Evolutionary conservation across 2,888 invertebrate genomes (phyloP).

Genomic region (Opisthograptis luteolata): DNA sequence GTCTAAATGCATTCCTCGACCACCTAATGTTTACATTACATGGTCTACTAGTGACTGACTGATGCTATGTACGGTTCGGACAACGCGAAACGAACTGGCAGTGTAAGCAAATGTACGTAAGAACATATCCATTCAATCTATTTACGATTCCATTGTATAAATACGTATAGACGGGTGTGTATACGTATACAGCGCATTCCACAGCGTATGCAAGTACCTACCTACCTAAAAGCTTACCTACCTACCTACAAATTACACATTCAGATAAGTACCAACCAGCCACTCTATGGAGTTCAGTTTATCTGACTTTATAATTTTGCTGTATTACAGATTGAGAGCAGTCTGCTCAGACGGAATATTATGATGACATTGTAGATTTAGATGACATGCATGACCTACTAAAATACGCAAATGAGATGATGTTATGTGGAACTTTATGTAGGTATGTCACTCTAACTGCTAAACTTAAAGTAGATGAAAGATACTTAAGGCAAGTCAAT

Average conservation of each 20-base stretch:
- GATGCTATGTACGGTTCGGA: conserved; percentile 63
- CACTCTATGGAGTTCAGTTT: conserved; percentile 40
- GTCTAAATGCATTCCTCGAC: conserved; percentile 80
- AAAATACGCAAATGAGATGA: conserved; percentile 32
- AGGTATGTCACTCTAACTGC: neutral
- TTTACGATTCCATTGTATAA: conserved; percentile 79
- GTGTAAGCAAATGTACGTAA: conserved; percentile 67
- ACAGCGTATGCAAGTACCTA: conserved; percentile 61
- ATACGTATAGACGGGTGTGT: conserved; percentile 64
- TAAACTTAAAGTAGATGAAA: too few species aligned
- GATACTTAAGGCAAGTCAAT: too few species aligned
- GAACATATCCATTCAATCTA: conserved; percentile 81
- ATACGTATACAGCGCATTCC: conserved; percentile 76
- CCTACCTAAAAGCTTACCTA: conserved; percentile 47
- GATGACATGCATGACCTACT: conserved; percentile 37
- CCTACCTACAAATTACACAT: conserved; percentile 60
- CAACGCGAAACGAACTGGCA: conserved; percentile 66
- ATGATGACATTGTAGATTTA: conserved; percentile 40
- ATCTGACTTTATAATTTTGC: conserved; percentile 42
- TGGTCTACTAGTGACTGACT: conserved; percentile 64
- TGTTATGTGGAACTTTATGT: conserved; percentile 21
- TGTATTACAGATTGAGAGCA: conserved; percentile 29
- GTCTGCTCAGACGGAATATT: conserved; percentile 28
- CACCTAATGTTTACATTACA: conserved; percentile 82
- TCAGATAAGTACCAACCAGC: conserved; percentile 39